Conservation (phyloP, 2,113 vertebrate genomes). For the Thunnus thynnus region DNA sequence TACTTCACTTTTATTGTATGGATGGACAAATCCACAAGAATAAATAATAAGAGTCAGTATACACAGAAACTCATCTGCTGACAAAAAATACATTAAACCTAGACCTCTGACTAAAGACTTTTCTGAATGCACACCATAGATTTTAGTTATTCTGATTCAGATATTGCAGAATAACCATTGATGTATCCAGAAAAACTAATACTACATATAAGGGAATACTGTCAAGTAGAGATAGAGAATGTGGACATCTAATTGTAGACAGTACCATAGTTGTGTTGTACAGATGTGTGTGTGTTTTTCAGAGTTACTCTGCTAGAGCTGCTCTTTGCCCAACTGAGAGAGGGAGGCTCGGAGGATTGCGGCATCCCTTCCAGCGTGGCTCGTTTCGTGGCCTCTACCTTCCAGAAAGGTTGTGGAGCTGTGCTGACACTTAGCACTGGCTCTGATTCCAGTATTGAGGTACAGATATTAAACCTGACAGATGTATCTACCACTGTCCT, state of each 20-base stretch:
- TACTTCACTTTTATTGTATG: slow-evolving; percentile 70
- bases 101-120: background rate
- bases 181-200: background rate
- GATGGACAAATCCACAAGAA: background rate
- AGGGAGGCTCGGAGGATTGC: slow-evolving; percentile 77
- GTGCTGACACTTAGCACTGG: slow-evolving; percentile 87
- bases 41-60: background rate
- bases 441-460: slow-evolving; percentile 84
- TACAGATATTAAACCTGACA: slow-evolving; percentile 53
- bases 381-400: slow-evolving; percentile 85
- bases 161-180: background rate
- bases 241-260: background rate
- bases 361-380: slow-evolving; percentile 80
- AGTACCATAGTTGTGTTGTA: background rate
- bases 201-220: too few species aligned
- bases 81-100: background rate
- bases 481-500: background rate
- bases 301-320: slow-evolving; percentile 92
- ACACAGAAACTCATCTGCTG: background rate
- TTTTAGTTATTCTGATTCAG: background rate
- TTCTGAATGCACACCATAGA: background rate
- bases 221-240: background rate
- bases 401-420: slow-evolving; percentile 85
- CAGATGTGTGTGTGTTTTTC: slow-evolving; percentile 30
- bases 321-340: slow-evolving; percentile 85